Base-by-base conservation (phyloP, 1,140 invertebrate species). In the Leptestheria dahalacensis region DNA sequence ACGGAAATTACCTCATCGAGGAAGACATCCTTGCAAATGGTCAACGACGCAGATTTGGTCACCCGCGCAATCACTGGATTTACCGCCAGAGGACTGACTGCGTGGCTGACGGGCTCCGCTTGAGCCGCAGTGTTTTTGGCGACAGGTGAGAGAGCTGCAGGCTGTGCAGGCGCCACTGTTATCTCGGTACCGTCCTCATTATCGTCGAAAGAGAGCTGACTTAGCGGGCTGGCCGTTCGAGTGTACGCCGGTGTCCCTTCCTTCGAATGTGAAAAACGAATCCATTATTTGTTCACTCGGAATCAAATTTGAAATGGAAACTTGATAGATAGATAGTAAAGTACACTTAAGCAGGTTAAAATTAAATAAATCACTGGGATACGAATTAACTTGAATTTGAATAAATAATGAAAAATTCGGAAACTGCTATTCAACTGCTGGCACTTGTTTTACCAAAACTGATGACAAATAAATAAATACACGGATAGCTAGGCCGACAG, bases 1-100 rank as follows among this genome's bases (percentile, higher is more conserved):
- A 41, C 6, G 33, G 6, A 15, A 15, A 28, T 50, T 52, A 59
- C 57, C 26, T 29, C 48, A 57, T 71, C 69, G 23, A 51, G 66
- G 65, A 12, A 64, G 54, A 57, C 68, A 68, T n/a, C 65, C 63
- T 18, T 55, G 25, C 58, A 72, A 71, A 58, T 72, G 68, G 21
- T 67, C 65, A 51, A 54, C 1, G 64, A 33, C 66, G 53, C 54
- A 24, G 51, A 51, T 26, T 21, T 25, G 21, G 33, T 15, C 1
- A 59, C 53, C 12, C 46, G 11, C 23, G 15, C 28, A 20, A 52
- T 49, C n/a, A 20, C 12, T 46, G 33, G 41, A 47, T 26, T 21
- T 9, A 48, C 51, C 3, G 29, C 48, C 12, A 12, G 48, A 21
- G 12, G 12, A 33, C 26, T 48, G 24, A 46, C 47, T 48, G 47